Percentiles rank a stretch among this genome's conserved stretches.
Conservation (phyloP, 53 echinoderm and acorn worm species). For the Arbacia lixula region DNA sequence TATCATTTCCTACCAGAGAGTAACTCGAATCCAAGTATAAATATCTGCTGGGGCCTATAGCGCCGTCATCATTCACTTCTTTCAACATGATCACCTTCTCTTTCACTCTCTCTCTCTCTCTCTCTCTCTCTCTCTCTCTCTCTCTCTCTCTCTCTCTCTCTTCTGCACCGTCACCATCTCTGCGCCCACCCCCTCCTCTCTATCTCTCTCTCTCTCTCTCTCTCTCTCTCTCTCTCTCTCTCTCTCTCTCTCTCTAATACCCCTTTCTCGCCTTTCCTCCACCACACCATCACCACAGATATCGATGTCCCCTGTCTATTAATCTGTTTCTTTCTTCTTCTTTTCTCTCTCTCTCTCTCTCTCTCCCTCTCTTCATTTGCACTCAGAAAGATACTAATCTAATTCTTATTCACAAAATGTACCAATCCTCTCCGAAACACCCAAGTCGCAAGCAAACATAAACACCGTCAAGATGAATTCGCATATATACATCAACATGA, state of each 20-base stretch:
- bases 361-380: too few relatives aligned
- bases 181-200: neutral
- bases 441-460: neutral
- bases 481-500: slow-evolving; percentile 16
- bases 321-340: too few relatives aligned
- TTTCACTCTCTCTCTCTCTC: neutral
- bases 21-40: too few relatives aligned
- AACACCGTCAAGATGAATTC: neutral
- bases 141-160: neutral
- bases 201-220: neutral
- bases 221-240: neutral
- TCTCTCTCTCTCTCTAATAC: neutral
- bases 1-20: too few relatives aligned
- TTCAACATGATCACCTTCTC: neutral
- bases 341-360: too few relatives aligned
- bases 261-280: neutral
- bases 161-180: neutral
- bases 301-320: too few relatives aligned
- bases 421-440: too few relatives aligned
- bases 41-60: too few relatives aligned
- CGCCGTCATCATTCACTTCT: too few relatives aligned
- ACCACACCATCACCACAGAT: too few relatives aligned
- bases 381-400: too few relatives aligned
- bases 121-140: neutral
- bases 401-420: too few relatives aligned